Percentiles rank a stretch among this genome's conserved stretches.
Conservation (phyloP, 2,888 invertebrate species). For the Cephalotes varians region DNA sequence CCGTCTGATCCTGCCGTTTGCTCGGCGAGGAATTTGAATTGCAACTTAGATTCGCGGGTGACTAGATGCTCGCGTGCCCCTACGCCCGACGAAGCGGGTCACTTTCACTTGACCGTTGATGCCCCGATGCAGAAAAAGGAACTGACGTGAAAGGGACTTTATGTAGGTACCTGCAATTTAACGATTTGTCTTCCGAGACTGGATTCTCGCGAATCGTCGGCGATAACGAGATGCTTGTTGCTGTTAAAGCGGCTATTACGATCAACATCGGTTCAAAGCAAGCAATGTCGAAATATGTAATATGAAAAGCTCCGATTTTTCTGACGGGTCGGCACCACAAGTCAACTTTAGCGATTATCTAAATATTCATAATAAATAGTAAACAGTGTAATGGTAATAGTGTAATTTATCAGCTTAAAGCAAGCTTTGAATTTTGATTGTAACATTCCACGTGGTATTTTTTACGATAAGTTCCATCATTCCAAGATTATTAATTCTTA, state of each 20-base stretch:
- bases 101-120: conserved; percentile 75
- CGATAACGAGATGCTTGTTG: conserved; percentile 2
- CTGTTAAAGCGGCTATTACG: not conserved
- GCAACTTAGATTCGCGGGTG: conserved; percentile 39
- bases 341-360: not conserved
- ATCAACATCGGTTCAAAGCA: not conserved
- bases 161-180: conserved; percentile 29
- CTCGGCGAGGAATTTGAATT: conserved; percentile 18
- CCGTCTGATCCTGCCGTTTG: conserved; percentile 5
- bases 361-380: not conserved
- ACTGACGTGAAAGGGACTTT: conserved; percentile 33
- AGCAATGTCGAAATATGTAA: not conserved
- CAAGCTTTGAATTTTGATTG: not conserved
- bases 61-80: conserved; percentile 13
- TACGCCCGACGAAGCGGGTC: conserved; percentile 56
- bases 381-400: not conserved
- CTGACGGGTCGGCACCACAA: not conserved
- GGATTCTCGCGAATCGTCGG: not conserved
- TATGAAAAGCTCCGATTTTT: not conserved
- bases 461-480: not conserved
- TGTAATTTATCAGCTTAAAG: not conserved
- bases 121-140: conserved; percentile 47
- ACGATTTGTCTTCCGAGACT: conserved; percentile 37
- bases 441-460: not conserved
- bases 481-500: not conserved